Conservation (phyloP, 2,797 vertebrate species). For the Pachyuromys duprasi region DNA sequence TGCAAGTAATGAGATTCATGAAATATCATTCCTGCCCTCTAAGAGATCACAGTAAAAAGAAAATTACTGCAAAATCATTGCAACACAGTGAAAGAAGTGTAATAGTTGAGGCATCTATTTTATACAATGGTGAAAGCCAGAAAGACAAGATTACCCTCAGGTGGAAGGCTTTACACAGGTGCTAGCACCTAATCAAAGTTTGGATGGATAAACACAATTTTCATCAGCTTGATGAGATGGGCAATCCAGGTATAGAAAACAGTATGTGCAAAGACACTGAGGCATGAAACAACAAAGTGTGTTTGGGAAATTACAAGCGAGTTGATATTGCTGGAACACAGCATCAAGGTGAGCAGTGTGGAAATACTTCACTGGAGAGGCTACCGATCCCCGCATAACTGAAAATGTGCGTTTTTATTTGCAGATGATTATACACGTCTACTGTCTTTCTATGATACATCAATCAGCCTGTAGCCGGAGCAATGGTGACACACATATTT, state of each 20-base stretch:
- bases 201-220: conserved; percentile 53
- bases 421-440: conserved; percentile 60
- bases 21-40: conserved; percentile 23
- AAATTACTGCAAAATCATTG: neutral
- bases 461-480: conserved; percentile 46
- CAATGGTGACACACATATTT: conserved; percentile 55
- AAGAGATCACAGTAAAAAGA: neutral
- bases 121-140: neutral
- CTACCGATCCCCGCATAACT: neutral
- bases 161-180: conserved; percentile 29
- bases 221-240: conserved; percentile 64
- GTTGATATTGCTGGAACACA: conserved; percentile 7
- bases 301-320: conserved; percentile 53
- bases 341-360: neutral
- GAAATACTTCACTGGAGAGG: neutral
- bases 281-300: conserved; percentile 37
- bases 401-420: conserved; percentile 60
- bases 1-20: neutral
- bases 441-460: conserved; percentile 58
- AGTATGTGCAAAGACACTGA: conserved; percentile 62
- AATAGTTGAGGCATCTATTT: neutral
- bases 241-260: conserved; percentile 7
- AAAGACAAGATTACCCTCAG: neutral
- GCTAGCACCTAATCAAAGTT: conserved; percentile 36
- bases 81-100: neutral